Base-by-base conservation (phyloP, 2,113 vertebrate species). In the Neotoma lepida region DNA sequence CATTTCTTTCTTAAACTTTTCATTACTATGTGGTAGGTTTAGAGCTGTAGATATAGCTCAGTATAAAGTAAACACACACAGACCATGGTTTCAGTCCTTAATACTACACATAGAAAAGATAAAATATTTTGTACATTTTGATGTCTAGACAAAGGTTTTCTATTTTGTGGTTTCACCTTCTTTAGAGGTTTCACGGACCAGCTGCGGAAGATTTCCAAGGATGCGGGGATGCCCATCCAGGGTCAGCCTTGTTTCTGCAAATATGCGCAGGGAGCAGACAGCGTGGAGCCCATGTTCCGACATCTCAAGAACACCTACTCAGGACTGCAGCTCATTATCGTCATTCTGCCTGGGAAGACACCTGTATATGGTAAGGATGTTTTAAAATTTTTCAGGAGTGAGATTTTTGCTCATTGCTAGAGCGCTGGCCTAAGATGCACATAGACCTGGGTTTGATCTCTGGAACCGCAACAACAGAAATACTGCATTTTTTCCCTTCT, bases 261-360 rank as follows among this genome's bases (percentile, higher is more conserved):
- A 96, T 99, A 99, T 0, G 99, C 99, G 4, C 99, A 99, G 97
- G 99, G 99, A 35, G 99, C 99, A 0, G 99, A 99, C 98, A 99
- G 99, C 0, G 99, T 99, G 98, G 99, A 99, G 98, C 99, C 99
- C 97, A 99, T 99, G 99, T 99, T 99, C 97, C 98, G 99, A 90
- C 99, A 99, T 98, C 99, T 99, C 97, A 99, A 99, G 98, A 99
- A 99, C 98, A 99, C 99, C 20, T 99, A 99, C 95, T 99, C 99
- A 4, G 99, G 99, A 39, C 99, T 99, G 18, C 99, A 99, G 98
- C 99, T 99, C 98, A 99, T 99, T 98, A 99, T 99, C 1, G 99
- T 99, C 97, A 99, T 99, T 97, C 98, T 99, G 97, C 99, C 99
- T 0, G 99, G 99, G 74, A 99, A 99, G 95, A 99, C 99, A 0